A percentile compares a stretch with the other conserved stretches of the same genome.
These are phyloP conservation scores for Gallinago undulata DNA, from an alignment of 2,113 vertebrate genomes.

Conservation along the genomic window DNA sequence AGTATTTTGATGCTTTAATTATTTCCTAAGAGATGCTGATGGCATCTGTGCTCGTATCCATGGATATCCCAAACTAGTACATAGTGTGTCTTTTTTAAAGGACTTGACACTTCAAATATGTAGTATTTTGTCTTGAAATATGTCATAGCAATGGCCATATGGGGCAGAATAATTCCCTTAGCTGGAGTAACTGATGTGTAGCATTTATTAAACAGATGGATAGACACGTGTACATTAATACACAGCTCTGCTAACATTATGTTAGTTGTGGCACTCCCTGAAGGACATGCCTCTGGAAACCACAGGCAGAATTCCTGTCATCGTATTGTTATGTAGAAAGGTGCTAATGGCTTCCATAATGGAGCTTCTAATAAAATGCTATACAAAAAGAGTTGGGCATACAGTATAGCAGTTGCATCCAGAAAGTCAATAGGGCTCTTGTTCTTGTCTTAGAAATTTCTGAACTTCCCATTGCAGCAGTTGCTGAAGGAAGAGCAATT, in stretches of 20 bases:
- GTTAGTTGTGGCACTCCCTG: background rate
- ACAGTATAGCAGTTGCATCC: background rate
- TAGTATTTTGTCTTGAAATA: slow-evolving; percentile 34
- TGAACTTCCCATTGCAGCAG: background rate
- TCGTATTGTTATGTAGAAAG: background rate
- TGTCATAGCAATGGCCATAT: background rate
- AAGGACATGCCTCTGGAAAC: slow-evolving; percentile 16
- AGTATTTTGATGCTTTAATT: background rate
- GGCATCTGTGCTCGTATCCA: background rate
- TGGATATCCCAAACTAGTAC: background rate
- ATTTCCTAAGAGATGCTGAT: background rate
- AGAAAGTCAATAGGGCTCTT: background rate
- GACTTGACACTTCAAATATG: background rate
- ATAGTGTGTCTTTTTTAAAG: background rate
- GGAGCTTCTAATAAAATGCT: background rate
- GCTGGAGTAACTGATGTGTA: slow-evolving; percentile 3
- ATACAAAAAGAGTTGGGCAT: background rate
- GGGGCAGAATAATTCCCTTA: slow-evolving; percentile 11
- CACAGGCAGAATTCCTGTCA: slow-evolving; percentile 7
- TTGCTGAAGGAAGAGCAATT: rapidly evolving
- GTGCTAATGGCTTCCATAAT: background rate
- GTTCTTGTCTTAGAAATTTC: background rate
- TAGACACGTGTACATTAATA: background rate
- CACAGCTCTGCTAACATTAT: background rate
- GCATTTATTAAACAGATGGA: background rate